Conservation (phyloP, 1,140 invertebrate species). For the Euura saliciscinereae region DNA sequence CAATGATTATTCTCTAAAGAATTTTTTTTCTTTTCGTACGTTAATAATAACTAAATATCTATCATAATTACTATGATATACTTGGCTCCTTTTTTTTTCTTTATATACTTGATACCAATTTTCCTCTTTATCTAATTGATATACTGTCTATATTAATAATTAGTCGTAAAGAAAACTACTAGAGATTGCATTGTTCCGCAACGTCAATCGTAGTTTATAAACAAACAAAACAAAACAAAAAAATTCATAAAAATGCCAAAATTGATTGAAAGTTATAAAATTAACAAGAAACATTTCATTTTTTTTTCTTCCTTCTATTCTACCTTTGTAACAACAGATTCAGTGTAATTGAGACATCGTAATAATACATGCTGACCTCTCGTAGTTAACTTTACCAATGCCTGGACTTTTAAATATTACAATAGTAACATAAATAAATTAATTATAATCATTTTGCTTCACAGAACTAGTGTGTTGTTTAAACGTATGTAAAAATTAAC, state of each 20-base stretch:
- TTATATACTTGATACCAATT: too few species aligned
- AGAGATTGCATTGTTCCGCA: neutral
- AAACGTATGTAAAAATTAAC: neutral
- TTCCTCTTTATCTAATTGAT: neutral
- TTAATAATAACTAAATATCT: neutral
- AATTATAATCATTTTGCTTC: neutral
- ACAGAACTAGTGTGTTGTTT: neutral
- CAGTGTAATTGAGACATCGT: neutral
- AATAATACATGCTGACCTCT: neutral
- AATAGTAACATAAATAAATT: constrained; percentile 5
- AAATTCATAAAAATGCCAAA: neutral
- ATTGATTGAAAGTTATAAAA: neutral
- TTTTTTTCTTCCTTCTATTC: neutral
- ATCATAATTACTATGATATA: neutral
- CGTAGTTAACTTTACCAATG: neutral
- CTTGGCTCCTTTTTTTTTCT: too few species aligned
- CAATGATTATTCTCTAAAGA: neutral
- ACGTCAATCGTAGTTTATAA: neutral
- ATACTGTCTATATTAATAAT: neutral
- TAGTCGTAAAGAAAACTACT: neutral
- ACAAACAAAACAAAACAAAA: neutral
- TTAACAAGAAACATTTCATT: neutral
- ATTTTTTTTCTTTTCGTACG: too few species aligned
- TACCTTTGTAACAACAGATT: neutral
- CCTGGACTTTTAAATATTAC: neutral